Base-by-base conservation (phyloP, 2,797 vertebrate genomes). In the Danio tinwini region DNA sequence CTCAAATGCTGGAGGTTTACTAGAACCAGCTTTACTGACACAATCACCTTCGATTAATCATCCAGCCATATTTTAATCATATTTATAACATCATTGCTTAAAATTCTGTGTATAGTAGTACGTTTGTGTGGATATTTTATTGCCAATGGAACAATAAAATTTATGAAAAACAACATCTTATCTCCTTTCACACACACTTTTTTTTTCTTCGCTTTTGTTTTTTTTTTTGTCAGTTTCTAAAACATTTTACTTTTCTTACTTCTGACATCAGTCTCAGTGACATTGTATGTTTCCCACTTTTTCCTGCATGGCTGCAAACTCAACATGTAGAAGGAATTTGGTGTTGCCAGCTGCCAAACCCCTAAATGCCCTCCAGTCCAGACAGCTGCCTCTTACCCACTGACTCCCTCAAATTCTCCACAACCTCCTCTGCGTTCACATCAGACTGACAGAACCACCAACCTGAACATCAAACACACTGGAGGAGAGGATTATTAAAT, bases 401-500 rank as follows among this genome's bases (percentile, higher is more conserved):
- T 47, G 16, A 58, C 42, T 58, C 42, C 19, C 63, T 49, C 63
- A 17, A 29, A 45, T 37, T 21, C 42, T 56, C 42, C 53, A n/a
- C 21, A 73, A 11, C 53, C n/a, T 75, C 49, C 8, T 64, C 16
- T 21, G 39, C 13, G 1, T 64, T 64, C 52, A 39, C 55, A 56
- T 56, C 69, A 56, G 52, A 56, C 39, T 71, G 39, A 44, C n/a
- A 44, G 69, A 56, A 44, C 69, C 52, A 56, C 39, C 52, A 72
- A 21, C 52, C 39, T 56, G 39, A 44, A 56, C 69, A 70, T 78
- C 44, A 77, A 68, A 77, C 50, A 65, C 29, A 49, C 55, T 9
- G 13, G n/a, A 78, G 65, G 55, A 61, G 56, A 59, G 44, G 40
- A 61, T 78, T 78, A 70, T 69, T 61, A 70, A 1, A 70, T 78